A percentile compares a stretch with the other conserved stretches of the same genome.
These are phyloP conservation scores for Phymanthus crucifer DNA, from an alignment of 92 coral and sea anemone species.

Conservation along the genomic window DNA sequence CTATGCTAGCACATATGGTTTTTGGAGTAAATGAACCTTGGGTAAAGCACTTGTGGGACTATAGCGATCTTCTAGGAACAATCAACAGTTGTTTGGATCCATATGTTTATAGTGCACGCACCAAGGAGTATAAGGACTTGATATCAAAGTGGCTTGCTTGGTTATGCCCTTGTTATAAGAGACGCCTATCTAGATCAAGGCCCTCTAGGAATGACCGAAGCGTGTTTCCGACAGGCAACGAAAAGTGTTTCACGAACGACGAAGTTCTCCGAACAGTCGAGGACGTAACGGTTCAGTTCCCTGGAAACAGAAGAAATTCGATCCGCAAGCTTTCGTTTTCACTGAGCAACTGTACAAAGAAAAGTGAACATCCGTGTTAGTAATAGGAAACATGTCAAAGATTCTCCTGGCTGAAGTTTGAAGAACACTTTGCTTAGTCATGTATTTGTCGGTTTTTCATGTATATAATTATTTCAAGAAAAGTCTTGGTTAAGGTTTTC, in stretches of 20 bases:
- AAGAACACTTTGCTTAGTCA: no score
- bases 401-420: background rate
- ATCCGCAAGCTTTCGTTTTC: background rate
- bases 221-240: background rate
- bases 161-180: background rate
- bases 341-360: background rate
- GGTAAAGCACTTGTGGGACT: conserved; percentile 31
- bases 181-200: background rate
- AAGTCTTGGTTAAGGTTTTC: no score
- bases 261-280: background rate
- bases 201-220: background rate
- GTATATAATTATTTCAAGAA: no score
- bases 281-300: background rate
- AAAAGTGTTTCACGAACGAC: background rate
- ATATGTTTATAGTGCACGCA: conserved; percentile 58
- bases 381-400: background rate
- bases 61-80: conserved; percentile 46
- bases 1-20: conserved; percentile 39
- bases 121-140: conserved; percentile 44
- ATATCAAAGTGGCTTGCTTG: conserved; percentile 18
- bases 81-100: conserved; percentile 67
- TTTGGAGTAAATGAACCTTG: background rate
- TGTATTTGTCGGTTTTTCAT: no score
- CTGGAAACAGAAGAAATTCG: background rate
- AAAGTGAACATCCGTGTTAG: background rate